Conservation (phyloP, 1,140 invertebrate genomes). For the Atopsyche davidsoni region DNA sequence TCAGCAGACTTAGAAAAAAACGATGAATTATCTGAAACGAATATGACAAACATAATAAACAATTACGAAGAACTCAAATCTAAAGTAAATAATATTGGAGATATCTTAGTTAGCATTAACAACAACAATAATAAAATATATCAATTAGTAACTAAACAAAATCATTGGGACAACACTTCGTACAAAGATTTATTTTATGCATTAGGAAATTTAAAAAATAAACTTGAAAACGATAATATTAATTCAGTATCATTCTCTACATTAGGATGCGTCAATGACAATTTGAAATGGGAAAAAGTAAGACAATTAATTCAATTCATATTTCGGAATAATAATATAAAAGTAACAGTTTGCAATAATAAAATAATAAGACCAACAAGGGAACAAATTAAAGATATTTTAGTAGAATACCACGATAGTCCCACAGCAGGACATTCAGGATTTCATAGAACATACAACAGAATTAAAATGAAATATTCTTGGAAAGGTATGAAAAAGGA, state of each 20-base stretch:
- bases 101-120: not conserved
- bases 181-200: slow-evolving; percentile 22
- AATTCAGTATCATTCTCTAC: slow-evolving; percentile 15
- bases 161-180: slow-evolving; percentile 20
- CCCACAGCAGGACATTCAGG: slow-evolving; percentile 34
- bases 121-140: slow-evolving; percentile 4
- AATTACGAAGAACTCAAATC: no score
- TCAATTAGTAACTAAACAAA: slow-evolving; percentile 18
- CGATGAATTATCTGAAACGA: not conserved
- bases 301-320: slow-evolving; percentile 22
- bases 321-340: slow-evolving; percentile 21
- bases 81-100: not conserved
- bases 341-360: slow-evolving; percentile 20
- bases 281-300: slow-evolving; percentile 26
- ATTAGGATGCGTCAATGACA: slow-evolving; percentile 4
- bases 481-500: slow-evolving; percentile 33
- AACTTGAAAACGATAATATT: slow-evolving; percentile 16
- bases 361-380: slow-evolving; percentile 16
- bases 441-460: slow-evolving; percentile 28
- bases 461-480: slow-evolving; percentile 31
- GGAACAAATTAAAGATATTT: not conserved
- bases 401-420: no score
- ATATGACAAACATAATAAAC: no score
- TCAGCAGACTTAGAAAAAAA: no score
- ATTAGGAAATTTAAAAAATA: slow-evolving; percentile 17